Evolutionary conservation across 2,797 vertebrate genomes (phyloP).

Genomic region (Enteromius viviparus): DNA sequence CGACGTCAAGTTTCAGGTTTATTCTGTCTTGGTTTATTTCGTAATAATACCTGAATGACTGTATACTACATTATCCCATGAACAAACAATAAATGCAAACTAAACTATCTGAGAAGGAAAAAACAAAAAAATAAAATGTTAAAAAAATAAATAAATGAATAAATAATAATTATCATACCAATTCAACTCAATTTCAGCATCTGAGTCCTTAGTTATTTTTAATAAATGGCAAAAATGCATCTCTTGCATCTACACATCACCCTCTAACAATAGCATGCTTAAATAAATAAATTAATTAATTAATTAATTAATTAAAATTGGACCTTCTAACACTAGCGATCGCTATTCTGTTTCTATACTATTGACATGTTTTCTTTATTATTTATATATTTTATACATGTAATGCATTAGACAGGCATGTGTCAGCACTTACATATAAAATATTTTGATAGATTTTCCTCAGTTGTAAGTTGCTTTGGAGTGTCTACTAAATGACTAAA

Average conservation of each 20-base stretch:
- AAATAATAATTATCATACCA: neutral
- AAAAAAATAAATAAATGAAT: no score
- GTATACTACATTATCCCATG: neutral
- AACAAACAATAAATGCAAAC: neutral
- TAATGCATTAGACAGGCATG: no score
- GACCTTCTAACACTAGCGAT: no score
- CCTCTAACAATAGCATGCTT: no score
- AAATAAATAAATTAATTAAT: no score
- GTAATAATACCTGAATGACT: neutral
- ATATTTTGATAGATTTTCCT: neutral
- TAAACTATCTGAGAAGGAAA: neutral
- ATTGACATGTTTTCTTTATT: no score
- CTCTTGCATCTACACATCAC: neutral
- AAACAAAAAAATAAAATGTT: no score
- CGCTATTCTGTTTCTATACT: no score
- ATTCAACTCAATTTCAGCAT: neutral
- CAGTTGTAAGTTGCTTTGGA: neutral
- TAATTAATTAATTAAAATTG: no score
- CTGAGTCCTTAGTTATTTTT: neutral
- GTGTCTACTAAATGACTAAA: neutral
- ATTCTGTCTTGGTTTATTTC: neutral
- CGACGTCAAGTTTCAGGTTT: neutral
- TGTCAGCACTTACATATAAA: no score
- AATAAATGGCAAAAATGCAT: neutral
- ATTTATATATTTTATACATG: no score